These are phyloP conservation scores for Rhegmatorhina hoffmannsi DNA, from an alignment of 2,113 vertebrate species.

Conservation along the genomic window DNA sequence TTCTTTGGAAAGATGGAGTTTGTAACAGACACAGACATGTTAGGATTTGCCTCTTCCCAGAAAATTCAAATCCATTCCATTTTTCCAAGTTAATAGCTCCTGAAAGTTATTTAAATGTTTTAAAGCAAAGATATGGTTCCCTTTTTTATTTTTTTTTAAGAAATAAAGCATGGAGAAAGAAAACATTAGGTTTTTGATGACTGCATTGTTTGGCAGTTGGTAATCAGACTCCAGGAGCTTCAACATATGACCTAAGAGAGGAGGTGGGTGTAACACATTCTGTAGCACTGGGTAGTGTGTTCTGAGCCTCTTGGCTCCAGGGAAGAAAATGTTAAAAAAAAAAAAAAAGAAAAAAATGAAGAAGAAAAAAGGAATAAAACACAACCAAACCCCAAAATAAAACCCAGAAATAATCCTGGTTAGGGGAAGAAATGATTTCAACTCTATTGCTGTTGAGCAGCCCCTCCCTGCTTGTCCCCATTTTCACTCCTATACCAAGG, in stretches of 20 bases:
- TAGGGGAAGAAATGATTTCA: not conserved
- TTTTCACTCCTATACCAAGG: slow-evolving; percentile 43
- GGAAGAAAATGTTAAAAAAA: not conserved
- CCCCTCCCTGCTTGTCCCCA: slow-evolving; percentile 8
- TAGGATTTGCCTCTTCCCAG: not conserved
- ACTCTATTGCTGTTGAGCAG: not conserved
- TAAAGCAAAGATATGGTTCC: not conserved
- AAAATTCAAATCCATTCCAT: not conserved
- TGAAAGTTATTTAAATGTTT: not conserved
- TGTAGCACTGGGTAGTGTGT: not conserved
- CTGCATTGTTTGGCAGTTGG: not conserved
- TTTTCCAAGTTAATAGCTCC: not conserved
- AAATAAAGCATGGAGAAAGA: not conserved
- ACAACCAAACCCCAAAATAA: not conserved
- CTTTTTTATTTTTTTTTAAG: not conserved
- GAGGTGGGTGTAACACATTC: not conserved
- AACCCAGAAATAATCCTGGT: not conserved
- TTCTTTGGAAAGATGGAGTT: not conserved
- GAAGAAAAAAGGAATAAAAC: not conserved
- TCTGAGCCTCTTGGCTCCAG: not conserved
- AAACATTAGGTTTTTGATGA: not conserved
- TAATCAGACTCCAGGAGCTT: not conserved
- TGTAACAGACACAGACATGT: not conserved
- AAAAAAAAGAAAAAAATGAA: rapidly evolving
- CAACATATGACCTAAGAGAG: not conserved